These are phyloP conservation scores for Sardina pilchardus DNA, from an alignment of 2,113 vertebrate genomes.

Conservation along the genomic window DNA sequence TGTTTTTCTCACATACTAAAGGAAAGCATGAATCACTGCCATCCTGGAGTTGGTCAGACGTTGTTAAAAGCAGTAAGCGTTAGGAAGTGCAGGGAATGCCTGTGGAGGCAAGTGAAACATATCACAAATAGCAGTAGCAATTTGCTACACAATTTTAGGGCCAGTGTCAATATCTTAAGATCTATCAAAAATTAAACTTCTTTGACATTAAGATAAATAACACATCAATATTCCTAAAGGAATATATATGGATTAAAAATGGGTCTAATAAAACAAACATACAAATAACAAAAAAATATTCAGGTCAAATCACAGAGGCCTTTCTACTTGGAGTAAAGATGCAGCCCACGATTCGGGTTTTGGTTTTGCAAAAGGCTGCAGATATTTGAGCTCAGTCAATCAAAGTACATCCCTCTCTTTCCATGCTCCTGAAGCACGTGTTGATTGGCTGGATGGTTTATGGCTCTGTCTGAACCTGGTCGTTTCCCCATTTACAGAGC, in stretches of 20 bases:
- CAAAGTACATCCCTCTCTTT: not conserved
- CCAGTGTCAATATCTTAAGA: slow-evolving; percentile 39
- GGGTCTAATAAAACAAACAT: slow-evolving; percentile 58
- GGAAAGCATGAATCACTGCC: not conserved
- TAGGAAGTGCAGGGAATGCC: slow-evolving; percentile 53
- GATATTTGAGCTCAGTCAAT: not conserved
- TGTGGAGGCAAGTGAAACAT: slow-evolving; percentile 59
- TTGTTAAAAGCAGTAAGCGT: not conserved
- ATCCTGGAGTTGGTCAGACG: not conserved
- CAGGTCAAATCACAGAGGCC: slow-evolving; percentile 46
- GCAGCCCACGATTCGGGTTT: not conserved
- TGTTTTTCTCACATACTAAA: not conserved
- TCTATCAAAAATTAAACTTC: slow-evolving; percentile 36
- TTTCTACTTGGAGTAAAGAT: slow-evolving; percentile 2
- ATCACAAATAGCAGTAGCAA: slow-evolving; percentile 62
- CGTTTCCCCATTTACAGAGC: not conserved
- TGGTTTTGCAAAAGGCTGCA: not conserved
- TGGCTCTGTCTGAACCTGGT: not conserved
- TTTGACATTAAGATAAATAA: slow-evolving; percentile 68
- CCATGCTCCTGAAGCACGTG: not conserved
- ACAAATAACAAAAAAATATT: slow-evolving; percentile 42
- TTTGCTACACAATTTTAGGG: slow-evolving; percentile 69
- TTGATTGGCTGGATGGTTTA: not conserved
- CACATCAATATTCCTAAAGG: slow-evolving; percentile 69
- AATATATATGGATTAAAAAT: slow-evolving; percentile 64